Evolutionary conservation across 2,888 invertebrate genomes (phyloP).

Genomic region (Liodrosophila aerea): DNA sequence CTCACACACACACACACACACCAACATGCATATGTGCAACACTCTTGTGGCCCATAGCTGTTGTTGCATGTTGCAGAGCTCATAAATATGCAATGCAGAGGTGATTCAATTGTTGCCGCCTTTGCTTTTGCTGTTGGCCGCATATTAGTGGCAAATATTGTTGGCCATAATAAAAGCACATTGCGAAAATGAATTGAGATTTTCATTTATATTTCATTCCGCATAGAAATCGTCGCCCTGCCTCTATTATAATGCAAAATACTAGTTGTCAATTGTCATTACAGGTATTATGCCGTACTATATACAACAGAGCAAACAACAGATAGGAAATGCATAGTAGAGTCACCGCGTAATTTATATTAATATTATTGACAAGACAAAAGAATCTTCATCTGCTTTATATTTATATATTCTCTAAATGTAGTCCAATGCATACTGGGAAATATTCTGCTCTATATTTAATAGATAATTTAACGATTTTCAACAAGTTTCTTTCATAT

Average conservation of each 20-base stretch:
- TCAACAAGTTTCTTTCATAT: no score
- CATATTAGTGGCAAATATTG: slow-evolving; percentile 70
- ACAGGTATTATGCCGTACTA: neutral
- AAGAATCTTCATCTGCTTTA: no score
- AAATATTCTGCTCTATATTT: no score
- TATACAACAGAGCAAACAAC: slow-evolving; percentile 5
- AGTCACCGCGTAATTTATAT: no score
- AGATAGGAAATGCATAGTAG: neutral
- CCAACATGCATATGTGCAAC: neutral
- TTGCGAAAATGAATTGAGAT: slow-evolving; percentile 53
- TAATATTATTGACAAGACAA: no score
- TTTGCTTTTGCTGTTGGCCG: slow-evolving; percentile 35
- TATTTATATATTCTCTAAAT: no score
- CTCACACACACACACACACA: neutral
- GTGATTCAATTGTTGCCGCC: slow-evolving; percentile 44
- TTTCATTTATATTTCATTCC: slow-evolving; percentile 42
- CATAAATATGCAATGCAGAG: slow-evolving; percentile 71
- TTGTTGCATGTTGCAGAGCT: slow-evolving; percentile 33
- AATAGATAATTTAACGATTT: no score
- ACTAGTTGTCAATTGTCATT: slow-evolving; percentile 41
- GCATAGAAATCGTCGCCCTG: slow-evolving; percentile 39
- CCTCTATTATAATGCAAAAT: slow-evolving; percentile 69
- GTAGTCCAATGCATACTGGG: no score
- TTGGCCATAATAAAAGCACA: slow-evolving; percentile 46
- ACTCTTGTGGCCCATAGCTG: slow-evolving; percentile 8